Evolutionary conservation across 2,888 invertebrate genomes (phyloP).

Genomic region (Fragum whitleyi): DNA sequence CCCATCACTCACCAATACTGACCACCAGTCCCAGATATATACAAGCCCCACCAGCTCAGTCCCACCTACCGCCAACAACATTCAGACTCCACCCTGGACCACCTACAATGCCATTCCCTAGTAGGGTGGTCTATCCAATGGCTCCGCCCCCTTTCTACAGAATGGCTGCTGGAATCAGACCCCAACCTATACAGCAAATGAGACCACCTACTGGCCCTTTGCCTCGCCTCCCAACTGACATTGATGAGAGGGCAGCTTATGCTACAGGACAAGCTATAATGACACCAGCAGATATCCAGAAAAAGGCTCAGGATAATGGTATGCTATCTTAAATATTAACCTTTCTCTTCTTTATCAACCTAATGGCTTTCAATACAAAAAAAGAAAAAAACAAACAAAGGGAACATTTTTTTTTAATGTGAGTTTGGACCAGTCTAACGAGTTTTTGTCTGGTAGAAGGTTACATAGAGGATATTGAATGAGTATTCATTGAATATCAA

Average conservation of each 20-base stretch:
- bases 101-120: constrained; percentile 22
- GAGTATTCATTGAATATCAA: no score
- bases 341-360: no score
- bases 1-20: constrained; percentile 22
- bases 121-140: constrained; percentile 47
- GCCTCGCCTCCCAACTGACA: neutral
- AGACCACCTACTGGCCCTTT: constrained; percentile 4
- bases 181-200: constrained; percentile 15
- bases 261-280: constrained; percentile 61
- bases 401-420: no score
- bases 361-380: no score
- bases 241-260: constrained; percentile 53
- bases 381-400: no score
- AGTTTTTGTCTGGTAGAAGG: no score
- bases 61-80: constrained; percentile 23
- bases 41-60: constrained; percentile 23
- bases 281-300: constrained; percentile 32
- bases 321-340: neutral
- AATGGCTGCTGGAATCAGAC: constrained; percentile 40
- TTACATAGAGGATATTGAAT: no score
- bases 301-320: neutral
- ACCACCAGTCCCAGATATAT: constrained; percentile 19
- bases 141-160: constrained; percentile 50
- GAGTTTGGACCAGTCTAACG: no score
- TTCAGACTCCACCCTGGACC: constrained; percentile 33